Base-by-base conservation (phyloP, 2,113 vertebrate genomes). In the Xiphias gladius region DNA sequence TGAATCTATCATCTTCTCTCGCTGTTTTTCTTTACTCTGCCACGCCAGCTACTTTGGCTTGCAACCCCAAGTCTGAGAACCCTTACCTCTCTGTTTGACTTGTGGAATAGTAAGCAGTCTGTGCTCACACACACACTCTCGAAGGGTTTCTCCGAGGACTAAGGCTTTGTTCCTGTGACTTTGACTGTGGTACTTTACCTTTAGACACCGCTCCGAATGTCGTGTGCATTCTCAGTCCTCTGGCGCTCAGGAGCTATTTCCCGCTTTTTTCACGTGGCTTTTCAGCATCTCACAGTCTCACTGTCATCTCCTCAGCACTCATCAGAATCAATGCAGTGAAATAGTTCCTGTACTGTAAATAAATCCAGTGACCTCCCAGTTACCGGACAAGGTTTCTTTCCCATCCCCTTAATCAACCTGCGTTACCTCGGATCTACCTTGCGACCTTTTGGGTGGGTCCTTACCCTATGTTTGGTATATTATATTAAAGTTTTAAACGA, bases 41-140 rank as follows among this genome's bases (percentile, higher is more conserved):
- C 75, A 64, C 32, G 24, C 46, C 63, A 24, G 80, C 32, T 48
- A 46, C 74, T 74, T 62, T 32, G 73, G 41, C 50, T 86, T 48
- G 12, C 52, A 78, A 16, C 79, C 64, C 13, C 48, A 59, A 78
- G 55, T 22, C 61, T 79, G 73, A 83, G 76, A 83, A 74, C 46
- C 66, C 54, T 80, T 67, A 89, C 83, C 67, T 70, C 67, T 70
- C 71, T 62, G 75, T 75, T 77, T 88, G 80, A 86, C 85, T 82
- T 55, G 3, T 57, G 74, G 35, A 82, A 79, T 67, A 50, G 30
- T 39, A 35, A 14, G 0, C 48, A 61, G 73, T 28, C 32, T 19
- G 13, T 7, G 0, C 32, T 4, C 73, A 24, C 74, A 4, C 54
- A 17, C 37, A 2, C 57, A 2, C 55, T 14, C 54, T 12, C 8